Conservation (phyloP, 2,797 vertebrate genomes). For the Liparis tanakae region DNA sequence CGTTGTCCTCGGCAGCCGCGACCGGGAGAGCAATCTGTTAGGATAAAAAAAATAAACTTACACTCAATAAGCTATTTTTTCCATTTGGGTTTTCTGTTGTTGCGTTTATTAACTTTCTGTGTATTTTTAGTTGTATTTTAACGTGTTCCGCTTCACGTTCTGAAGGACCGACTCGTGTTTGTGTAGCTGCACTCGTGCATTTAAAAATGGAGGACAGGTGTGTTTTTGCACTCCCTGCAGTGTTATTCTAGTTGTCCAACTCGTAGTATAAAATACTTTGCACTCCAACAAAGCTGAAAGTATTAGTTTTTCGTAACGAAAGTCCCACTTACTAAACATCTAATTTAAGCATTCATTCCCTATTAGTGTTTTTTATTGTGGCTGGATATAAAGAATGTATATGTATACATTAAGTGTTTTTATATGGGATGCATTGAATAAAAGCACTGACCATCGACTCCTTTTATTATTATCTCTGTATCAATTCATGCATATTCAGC, state of each 20-base stretch:
- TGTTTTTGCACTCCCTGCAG: neutral
- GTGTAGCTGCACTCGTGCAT: neutral
- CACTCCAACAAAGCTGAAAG: neutral
- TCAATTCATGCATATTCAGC: neutral
- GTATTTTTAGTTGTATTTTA: neutral
- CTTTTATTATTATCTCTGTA: neutral
- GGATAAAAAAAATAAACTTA: too few relatives aligned
- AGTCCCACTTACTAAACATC: neutral
- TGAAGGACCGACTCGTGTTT: neutral
- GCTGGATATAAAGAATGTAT: neutral
- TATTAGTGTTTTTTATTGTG: neutral
- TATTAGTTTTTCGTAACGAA: neutral
- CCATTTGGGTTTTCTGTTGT: neutral
- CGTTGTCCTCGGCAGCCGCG: conserved; percentile 33
- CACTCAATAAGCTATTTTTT: neutral
- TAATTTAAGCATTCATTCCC: neutral
- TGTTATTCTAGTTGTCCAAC: neutral
- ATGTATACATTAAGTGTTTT: neutral
- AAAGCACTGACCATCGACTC: conserved; percentile 1
- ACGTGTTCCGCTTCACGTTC: neutral
- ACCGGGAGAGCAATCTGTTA: too few relatives aligned
- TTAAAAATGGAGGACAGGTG: neutral
- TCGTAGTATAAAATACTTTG: neutral
- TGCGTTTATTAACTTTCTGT: neutral
- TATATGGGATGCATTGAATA: neutral